These are phyloP conservation scores for Halisarca cf. caerulea DNA, from an alignment of 37 sponge, comb jelly and placozoan species.

Conservation along the genomic window DNA sequence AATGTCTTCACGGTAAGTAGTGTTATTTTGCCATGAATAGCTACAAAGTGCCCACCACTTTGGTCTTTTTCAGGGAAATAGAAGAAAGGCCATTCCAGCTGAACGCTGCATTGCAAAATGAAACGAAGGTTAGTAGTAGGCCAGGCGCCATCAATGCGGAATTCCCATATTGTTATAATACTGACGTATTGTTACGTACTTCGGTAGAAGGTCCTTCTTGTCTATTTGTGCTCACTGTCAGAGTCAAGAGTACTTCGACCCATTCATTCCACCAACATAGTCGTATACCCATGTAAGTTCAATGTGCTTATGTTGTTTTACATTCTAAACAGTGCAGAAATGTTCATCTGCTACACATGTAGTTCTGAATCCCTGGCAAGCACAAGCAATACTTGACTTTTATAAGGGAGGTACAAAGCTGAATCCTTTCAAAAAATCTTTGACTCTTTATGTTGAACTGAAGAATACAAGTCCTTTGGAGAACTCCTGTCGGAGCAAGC, in stretches of 20 bases:
- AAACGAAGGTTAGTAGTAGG: background rate
- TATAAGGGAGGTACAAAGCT: background rate
- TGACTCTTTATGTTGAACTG: background rate
- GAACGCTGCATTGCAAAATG: background rate
- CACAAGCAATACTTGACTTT: conserved; percentile 7
- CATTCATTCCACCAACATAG: conserved; percentile 8
- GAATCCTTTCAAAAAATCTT: background rate
- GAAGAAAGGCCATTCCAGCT: too few species aligned
- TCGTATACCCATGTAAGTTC: conserved; percentile 3
- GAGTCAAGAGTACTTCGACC: background rate
- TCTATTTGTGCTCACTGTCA: background rate
- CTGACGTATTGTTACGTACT: too few species aligned
- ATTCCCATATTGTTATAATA: too few species aligned
- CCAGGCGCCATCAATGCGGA: too few species aligned
- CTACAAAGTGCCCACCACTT: too few species aligned
- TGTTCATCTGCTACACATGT: background rate
- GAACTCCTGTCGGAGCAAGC: background rate
- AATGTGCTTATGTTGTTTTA: too few species aligned
- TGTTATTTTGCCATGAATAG: too few species aligned
- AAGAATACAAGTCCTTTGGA: background rate
- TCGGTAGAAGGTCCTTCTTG: background rate
- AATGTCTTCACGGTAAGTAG: background rate
- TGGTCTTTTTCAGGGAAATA: too few species aligned
- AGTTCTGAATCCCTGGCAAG: conserved; percentile 12
- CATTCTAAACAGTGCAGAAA: too few species aligned